Evolutionary conservation across 2,888 invertebrate genomes (phyloP).

Genomic region (Beris chalybata): DNA sequence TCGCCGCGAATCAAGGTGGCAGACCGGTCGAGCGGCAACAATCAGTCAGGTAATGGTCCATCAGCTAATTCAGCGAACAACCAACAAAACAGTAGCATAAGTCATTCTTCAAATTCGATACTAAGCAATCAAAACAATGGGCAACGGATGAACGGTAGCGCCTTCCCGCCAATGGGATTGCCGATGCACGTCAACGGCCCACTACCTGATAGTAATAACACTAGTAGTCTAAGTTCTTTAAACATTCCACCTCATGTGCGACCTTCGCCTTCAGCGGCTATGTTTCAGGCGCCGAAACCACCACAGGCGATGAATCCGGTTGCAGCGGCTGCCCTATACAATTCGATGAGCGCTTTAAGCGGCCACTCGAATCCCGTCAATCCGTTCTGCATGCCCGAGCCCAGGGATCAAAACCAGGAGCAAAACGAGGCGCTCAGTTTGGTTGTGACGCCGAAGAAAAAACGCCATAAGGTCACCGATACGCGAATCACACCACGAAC

Average conservation of each 20-base stretch:
- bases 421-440: slow-evolving; percentile 93
- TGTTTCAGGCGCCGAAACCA: slow-evolving; percentile 85
- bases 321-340: slow-evolving; percentile 66
- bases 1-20: slow-evolving; percentile 67
- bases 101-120: slow-evolving; percentile 38
- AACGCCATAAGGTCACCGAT: slow-evolving; percentile 95
- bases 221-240: slow-evolving; percentile 63
- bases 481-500: slow-evolving; percentile 89
- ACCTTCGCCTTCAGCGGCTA: slow-evolving; percentile 69
- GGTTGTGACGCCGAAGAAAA: slow-evolving; percentile 94
- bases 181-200: slow-evolving; percentile 57
- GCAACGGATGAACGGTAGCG: slow-evolving; percentile 63
- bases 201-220: slow-evolving; percentile 53
- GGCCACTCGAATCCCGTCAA: slow-evolving; percentile 53
- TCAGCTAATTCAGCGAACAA: slow-evolving; percentile 41
- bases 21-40: slow-evolving; percentile 50
- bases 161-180: slow-evolving; percentile 59
- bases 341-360: slow-evolving; percentile 63
- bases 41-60: slow-evolving; percentile 56
- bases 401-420: slow-evolving; percentile 72
- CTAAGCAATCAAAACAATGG: slow-evolving; percentile 55
- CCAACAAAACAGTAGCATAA: slow-evolving; percentile 35
- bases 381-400: slow-evolving; percentile 65
- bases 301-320: slow-evolving; percentile 64
- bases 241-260: slow-evolving; percentile 65